Evolutionary conservation across 1,140 invertebrate genomes (phyloP).

Genomic region (Hirudo medicinalis): DNA sequence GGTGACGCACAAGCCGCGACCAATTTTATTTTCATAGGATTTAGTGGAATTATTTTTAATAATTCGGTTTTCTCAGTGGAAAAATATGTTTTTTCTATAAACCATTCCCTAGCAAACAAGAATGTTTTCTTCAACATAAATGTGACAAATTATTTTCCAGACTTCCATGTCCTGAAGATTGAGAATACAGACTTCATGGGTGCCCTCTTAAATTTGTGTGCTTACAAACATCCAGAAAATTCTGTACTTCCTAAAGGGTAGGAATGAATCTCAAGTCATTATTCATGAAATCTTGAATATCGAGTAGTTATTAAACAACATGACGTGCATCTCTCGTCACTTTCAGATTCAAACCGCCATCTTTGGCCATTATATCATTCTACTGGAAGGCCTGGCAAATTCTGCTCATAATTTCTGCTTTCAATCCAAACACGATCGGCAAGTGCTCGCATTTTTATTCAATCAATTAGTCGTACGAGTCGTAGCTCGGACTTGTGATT

Average conservation of each 20-base stretch:
- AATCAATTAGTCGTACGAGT: too few relatives aligned
- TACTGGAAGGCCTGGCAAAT: slow-evolving; percentile 93
- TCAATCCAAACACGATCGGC: slow-evolving; percentile 79
- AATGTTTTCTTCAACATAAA: not conserved
- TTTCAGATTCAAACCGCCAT: slow-evolving; percentile 64
- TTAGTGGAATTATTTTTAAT: too few relatives aligned
- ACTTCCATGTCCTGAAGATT: slow-evolving; percentile 47
- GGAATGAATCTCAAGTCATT: slow-evolving; percentile 21
- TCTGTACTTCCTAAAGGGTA: slow-evolving; percentile 63
- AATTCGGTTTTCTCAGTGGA: too few relatives aligned
- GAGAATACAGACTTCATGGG: slow-evolving; percentile 75
- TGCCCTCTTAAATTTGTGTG: slow-evolving; percentile 71
- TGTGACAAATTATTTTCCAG: slow-evolving; percentile 26
- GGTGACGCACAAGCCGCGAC: not conserved
- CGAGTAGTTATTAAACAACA: not conserved
- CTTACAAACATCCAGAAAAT: slow-evolving; percentile 83
- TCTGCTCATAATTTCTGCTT: slow-evolving; percentile 71
- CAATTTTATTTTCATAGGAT: not conserved
- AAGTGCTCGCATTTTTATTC: slow-evolving; percentile 15
- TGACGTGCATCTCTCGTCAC: slow-evolving; percentile 22
- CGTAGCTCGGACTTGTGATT: too few relatives aligned
- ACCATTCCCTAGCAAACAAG: too few relatives aligned
- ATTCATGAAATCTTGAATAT: not conserved
- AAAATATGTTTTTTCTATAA: too few relatives aligned
- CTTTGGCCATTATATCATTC: slow-evolving; percentile 70